phyloP scores from a whole-genome alignment of 2,888 invertebrate species.

The Campopleginae sp. region DNA sequence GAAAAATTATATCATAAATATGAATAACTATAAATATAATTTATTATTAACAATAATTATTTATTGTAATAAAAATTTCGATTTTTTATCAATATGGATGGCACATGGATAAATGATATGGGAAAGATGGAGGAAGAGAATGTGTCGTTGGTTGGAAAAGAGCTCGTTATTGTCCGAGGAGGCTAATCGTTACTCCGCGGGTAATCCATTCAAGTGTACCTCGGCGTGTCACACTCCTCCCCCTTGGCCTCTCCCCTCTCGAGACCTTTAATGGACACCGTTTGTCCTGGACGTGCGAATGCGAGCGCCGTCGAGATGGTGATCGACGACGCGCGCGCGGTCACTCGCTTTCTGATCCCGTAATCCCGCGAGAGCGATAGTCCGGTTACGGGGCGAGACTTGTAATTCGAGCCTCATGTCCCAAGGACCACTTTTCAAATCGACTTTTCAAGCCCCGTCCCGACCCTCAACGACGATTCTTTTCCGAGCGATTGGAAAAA shows the following conservation, averaged over 20 bases:
- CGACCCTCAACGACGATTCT: neutral
- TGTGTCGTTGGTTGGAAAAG: neutral
- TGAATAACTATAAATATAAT: no score
- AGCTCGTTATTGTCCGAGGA: conserved; percentile 61
- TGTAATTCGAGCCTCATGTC: conserved; percentile 26
- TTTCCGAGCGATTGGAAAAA: neutral
- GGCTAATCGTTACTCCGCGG: conserved; percentile 70
- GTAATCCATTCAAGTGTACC: conserved; percentile 68
- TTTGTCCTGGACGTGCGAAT: conserved; percentile 65
- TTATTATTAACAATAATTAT: no score
- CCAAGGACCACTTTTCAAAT: conserved; percentile 45
- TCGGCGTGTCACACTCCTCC: conserved; percentile 56
- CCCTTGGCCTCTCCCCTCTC: no score
- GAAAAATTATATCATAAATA: neutral
- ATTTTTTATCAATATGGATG: no score
- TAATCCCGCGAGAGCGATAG: conserved; percentile 58
- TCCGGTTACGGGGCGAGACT: neutral
- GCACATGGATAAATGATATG: neutral
- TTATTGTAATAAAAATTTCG: no score
- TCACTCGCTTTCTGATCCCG: conserved; percentile 50
- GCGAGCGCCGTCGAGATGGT: conserved; percentile 56
- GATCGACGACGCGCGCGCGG: conserved; percentile 43
- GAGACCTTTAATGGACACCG: conserved; percentile 68
- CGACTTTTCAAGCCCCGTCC: conserved; percentile 44
- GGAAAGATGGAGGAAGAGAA: neutral